phyloP scores from a whole-genome alignment of 1,140 invertebrate genomes.

The Aphelinus certus region DNA sequence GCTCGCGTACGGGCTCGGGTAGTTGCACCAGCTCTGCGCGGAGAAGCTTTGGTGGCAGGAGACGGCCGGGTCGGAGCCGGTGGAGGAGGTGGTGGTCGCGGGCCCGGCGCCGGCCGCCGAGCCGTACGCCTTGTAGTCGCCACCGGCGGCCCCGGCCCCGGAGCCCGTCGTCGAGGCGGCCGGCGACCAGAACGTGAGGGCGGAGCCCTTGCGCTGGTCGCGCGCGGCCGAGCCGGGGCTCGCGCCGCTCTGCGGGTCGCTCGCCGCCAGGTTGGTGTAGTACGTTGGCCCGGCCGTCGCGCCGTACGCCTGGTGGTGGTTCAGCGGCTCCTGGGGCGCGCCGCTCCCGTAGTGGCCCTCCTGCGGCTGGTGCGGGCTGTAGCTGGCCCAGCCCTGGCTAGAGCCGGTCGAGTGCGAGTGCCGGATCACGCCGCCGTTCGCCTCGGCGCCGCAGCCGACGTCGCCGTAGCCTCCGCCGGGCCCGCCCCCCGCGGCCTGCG shows the following conservation, averaged over 20 bases:
- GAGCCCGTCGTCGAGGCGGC: constrained; percentile 64
- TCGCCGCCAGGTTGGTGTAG: constrained; percentile 80
- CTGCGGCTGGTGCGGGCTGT: constrained; percentile 63
- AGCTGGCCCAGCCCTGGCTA: constrained; percentile 59
- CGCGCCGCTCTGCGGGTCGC: constrained; percentile 64
- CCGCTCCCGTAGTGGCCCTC: constrained; percentile 63
- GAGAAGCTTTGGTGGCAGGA: constrained; percentile 80
- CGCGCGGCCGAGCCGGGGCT: constrained; percentile 63
- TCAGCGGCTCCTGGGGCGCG: constrained; percentile 64
- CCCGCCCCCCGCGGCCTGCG: constrained; percentile 51
- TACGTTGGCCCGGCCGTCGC: constrained; percentile 79
- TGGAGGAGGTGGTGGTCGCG: constrained; percentile 65
- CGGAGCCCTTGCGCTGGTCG: constrained; percentile 69
- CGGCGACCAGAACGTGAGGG: constrained; percentile 76
- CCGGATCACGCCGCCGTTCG: constrained; percentile 73
- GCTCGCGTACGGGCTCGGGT: constrained; percentile 71
- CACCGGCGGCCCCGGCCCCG: constrained; percentile 49
- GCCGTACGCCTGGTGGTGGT: constrained; percentile 72
- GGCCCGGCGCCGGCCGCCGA: constrained; percentile 57
- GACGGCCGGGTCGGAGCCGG: constrained; percentile 67
- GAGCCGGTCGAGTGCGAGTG: constrained; percentile 78
- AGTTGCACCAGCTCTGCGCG: constrained; percentile 76
- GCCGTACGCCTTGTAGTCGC: constrained; percentile 72
- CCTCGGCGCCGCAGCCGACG: constrained; percentile 66
- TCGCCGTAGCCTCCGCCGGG: constrained; percentile 67